Conservation (phyloP, 2,113 vertebrate genomes). For the Rhinoptilus africanus region DNA sequence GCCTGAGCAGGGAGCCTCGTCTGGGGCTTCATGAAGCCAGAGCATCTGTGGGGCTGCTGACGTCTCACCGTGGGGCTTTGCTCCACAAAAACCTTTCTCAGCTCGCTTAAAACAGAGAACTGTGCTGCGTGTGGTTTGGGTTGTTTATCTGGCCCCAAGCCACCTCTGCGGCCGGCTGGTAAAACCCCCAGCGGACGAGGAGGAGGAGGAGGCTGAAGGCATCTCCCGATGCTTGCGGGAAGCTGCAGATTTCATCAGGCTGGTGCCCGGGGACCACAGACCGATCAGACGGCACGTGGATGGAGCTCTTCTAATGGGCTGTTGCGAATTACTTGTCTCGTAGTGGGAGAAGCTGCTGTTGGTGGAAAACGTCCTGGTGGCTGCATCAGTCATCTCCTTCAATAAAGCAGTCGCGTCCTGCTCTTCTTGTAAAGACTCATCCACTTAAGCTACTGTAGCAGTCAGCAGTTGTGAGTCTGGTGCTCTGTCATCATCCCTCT, state of each 20-base stretch:
- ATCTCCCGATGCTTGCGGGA: not conserved
- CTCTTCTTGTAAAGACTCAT: not conserved
- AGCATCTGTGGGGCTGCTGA: not conserved
- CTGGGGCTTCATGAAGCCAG: not conserved
- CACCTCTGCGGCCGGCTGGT: not conserved
- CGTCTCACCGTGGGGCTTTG: not conserved
- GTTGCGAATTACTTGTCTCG: not conserved
- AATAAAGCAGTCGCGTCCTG: not conserved
- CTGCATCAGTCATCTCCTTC: not conserved
- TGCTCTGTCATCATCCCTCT: constrained; percentile 13
- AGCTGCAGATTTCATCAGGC: not conserved
- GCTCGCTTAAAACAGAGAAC: not conserved
- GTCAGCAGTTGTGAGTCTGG: not conserved
- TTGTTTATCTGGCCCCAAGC: not conserved
- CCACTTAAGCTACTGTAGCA: not conserved
- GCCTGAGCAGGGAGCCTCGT: not conserved
- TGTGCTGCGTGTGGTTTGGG: rapidly evolving
- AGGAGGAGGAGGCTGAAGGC: not conserved
- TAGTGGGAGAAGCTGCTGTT: not conserved
- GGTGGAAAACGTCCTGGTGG: not conserved
- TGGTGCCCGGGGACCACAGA: not conserved
- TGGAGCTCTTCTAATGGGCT: not conserved
- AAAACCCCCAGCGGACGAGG: not conserved
- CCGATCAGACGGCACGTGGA: not conserved
- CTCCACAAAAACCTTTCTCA: not conserved